Conservation (phyloP, 2,113 vertebrate species). For the Pungitius pungitius region DNA sequence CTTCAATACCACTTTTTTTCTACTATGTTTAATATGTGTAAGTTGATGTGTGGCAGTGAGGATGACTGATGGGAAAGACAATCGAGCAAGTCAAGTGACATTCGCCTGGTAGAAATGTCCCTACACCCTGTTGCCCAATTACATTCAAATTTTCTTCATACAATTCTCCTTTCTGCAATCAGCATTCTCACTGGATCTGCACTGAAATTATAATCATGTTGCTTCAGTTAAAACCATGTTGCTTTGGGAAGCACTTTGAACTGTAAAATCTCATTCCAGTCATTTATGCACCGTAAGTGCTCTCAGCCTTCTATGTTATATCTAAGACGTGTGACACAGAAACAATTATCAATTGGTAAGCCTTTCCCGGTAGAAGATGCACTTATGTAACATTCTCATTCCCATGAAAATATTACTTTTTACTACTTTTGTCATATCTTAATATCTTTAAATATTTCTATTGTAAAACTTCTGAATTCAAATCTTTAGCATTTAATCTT, state of each 20-base stretch:
- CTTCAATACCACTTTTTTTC: background rate
- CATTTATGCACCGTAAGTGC: conserved; percentile 11
- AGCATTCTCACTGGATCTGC: conserved; percentile 37
- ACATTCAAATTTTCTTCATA: conserved; percentile 19
- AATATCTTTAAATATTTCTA: background rate
- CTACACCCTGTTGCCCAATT: conserved; percentile 1
- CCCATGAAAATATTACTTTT: background rate
- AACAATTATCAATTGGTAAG: conserved; percentile 7
- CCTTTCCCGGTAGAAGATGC: background rate
- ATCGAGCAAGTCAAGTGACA: conserved; percentile 18
- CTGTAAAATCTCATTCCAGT: conserved; percentile 35
- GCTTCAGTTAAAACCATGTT: conserved; percentile 54
- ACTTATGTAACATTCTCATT: background rate
- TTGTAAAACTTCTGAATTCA: background rate
- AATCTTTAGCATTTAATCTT: background rate
- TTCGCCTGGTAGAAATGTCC: background rate
- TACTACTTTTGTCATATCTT: background rate
- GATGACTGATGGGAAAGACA: background rate
- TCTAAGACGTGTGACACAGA: background rate
- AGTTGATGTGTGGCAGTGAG: background rate
- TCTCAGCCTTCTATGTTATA: background rate
- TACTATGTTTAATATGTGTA: background rate
- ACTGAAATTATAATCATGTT: no score
- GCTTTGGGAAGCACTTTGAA: conserved; percentile 40
- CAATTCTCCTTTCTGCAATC: conserved; percentile 21